A percentile compares a stretch with the other conserved stretches of the same genome.
These are phyloP conservation scores for Periophthalmus magnuspinnatus DNA, from an alignment of 2,797 vertebrate genomes.

Conservation along the genomic window DNA sequence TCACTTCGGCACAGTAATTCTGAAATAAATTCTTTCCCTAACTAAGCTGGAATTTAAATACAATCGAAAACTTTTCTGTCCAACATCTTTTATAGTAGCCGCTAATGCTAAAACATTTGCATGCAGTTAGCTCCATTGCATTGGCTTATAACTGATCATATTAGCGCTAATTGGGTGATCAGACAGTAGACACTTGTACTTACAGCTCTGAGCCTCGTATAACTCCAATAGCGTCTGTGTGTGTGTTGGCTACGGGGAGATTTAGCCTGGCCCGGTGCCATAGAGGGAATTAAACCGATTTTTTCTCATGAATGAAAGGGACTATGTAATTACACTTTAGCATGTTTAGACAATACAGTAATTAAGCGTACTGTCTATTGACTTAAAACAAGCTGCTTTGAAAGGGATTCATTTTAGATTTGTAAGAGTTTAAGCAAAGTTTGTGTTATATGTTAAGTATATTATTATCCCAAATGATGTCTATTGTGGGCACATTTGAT, in stretches of 20 bases:
- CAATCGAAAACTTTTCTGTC: no score
- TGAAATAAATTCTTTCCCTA: no score
- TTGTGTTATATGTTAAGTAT: not conserved
- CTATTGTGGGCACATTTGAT: not conserved
- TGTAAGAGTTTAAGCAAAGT: not conserved
- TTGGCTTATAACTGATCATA: not conserved
- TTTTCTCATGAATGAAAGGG: constrained; percentile 1
- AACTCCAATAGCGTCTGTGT: not conserved
- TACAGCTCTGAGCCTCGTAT: not conserved
- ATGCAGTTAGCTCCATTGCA: not conserved
- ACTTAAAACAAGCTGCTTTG: not conserved
- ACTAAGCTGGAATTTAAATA: no score
- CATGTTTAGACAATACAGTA: not conserved
- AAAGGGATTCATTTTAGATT: not conserved
- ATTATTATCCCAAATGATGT: not conserved
- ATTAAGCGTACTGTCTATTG: not conserved
- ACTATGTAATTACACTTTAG: not conserved
- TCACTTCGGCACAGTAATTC: no score
- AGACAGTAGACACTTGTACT: constrained; percentile 8
- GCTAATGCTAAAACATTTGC: not conserved
- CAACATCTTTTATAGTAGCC: not conserved
- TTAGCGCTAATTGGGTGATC: constrained; percentile 9
- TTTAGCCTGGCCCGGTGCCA: not conserved
- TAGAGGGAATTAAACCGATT: constrained; percentile 1
- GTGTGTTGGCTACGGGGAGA: not conserved